Base-by-base conservation (phyloP, 2,888 invertebrate genomes). In the Anodontia alba region DNA sequence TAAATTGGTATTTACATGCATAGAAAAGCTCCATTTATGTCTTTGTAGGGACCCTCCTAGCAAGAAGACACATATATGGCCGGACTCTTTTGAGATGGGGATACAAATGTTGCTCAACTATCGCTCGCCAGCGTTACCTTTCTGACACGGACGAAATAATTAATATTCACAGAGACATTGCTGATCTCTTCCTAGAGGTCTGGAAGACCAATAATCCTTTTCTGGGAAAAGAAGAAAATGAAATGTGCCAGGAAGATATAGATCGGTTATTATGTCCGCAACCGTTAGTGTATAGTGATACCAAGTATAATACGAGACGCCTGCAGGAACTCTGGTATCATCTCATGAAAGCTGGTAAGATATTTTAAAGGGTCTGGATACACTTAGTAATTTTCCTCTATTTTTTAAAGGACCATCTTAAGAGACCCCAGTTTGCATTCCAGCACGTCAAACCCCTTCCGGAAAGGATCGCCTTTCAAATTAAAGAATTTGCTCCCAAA, bases 251-350 rank as follows among this genome's bases (percentile, higher is more conserved):
- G 15, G 85, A 88, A 36, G 79, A 75, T 26, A 81, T 79, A 0
- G 83, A 87, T 57, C 78, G 92, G 49, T 80, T 85, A 31, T 73
- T 90, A 0, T 81, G 87, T 42, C 92, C 89, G 17, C 93, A 93
- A 69, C 93, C 93, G 5, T 76, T 93, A 49, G 83, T 92, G 7
- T 92, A 90, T 78, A 94, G 93, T 49, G 92, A 93, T 62, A 90
- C 91, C n/a, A 88, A 88, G 42, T 93, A 93, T 79, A 95, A 95
- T 87, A 74, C 91, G 38, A 78, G 95, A 31, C 85, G 93, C 49
- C 75, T 95, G 7, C 87, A 91, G 29, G 93, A 93, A 86, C 89
- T 95, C 20, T 95, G 95, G 95, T 94, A 91, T 81, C 95, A 95
- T 79, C 88, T 95, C 0, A 90, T 95, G 23, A 92, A 94, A 43